phyloP scores from a whole-genome alignment of 2,888 invertebrate species.

The Minunthozetes semirufus region DNA sequence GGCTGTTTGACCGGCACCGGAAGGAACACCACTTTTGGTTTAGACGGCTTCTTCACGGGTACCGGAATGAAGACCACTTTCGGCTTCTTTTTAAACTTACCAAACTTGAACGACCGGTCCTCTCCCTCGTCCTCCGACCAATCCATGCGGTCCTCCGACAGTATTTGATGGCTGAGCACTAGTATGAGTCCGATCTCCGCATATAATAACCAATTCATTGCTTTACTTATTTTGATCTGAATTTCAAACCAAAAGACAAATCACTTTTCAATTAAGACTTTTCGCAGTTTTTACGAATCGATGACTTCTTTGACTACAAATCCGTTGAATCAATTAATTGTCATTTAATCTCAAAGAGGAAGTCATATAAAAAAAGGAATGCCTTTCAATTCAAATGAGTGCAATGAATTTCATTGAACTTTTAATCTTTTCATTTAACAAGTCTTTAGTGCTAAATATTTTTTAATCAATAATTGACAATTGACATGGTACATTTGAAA shows the following conservation, averaged over 20 bases:
- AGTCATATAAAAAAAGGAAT: no score
- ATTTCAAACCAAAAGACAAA: neutral
- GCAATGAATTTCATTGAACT: no score
- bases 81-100: neutral
- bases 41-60: neutral
- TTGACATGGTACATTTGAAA: no score
- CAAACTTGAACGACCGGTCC: neutral
- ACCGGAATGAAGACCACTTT: neutral
- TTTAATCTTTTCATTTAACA: no score
- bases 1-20: neutral
- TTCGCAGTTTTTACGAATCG: neutral
- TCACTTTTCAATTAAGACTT: neutral
- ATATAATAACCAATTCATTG: neutral
- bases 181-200: neutral
- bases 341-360: no score
- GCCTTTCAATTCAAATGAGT: no score
- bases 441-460: no score
- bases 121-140: neutral
- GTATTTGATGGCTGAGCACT: neutral
- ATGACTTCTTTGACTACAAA: neutral
- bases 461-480: no score
- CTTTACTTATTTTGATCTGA: neutral
- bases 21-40: neutral
- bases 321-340: no score
- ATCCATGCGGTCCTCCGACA: neutral